phyloP scores from a whole-genome alignment of 2,797 vertebrate species.

The Ptychobarbus kaznakovi region DNA sequence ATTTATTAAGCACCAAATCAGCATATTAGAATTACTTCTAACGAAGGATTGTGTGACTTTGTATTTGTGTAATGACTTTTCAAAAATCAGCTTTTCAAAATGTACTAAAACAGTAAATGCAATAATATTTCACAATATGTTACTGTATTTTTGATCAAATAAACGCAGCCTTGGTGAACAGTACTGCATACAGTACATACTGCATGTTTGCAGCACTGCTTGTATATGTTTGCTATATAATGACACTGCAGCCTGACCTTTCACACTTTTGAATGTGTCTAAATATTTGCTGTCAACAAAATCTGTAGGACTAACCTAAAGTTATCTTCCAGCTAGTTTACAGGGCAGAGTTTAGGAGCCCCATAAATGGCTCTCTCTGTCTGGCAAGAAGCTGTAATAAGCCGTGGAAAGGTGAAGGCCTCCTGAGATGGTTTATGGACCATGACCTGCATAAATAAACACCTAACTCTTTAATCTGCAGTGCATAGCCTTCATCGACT shows the following conservation, averaged over 20 bases:
- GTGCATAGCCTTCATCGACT: slow-evolving; percentile 38
- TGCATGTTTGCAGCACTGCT: neutral
- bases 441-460: slow-evolving; percentile 60
- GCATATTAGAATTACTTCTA: neutral
- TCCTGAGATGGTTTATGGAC: slow-evolving; percentile 70
- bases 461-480: slow-evolving; percentile 61
- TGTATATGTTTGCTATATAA: slow-evolving; percentile 28
- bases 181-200: neutral
- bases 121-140: neutral
- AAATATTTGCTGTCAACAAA: slow-evolving; percentile 76
- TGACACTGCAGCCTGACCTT: slow-evolving; percentile 59
- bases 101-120: neutral
- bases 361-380: slow-evolving; percentile 78
- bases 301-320: slow-evolving; percentile 51
- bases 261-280: slow-evolving; percentile 62
- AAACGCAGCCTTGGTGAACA: neutral
- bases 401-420: slow-evolving; percentile 63
- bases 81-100: neutral
- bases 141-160: neutral
- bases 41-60: neutral
- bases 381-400: slow-evolving; percentile 64
- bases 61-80: neutral
- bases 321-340: slow-evolving; percentile 27
- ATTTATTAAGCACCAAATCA: neutral
- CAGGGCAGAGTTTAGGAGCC: slow-evolving; percentile 51